Conservation (phyloP, 2,797 vertebrate species). For the Chromobotia macracanthus region DNA sequence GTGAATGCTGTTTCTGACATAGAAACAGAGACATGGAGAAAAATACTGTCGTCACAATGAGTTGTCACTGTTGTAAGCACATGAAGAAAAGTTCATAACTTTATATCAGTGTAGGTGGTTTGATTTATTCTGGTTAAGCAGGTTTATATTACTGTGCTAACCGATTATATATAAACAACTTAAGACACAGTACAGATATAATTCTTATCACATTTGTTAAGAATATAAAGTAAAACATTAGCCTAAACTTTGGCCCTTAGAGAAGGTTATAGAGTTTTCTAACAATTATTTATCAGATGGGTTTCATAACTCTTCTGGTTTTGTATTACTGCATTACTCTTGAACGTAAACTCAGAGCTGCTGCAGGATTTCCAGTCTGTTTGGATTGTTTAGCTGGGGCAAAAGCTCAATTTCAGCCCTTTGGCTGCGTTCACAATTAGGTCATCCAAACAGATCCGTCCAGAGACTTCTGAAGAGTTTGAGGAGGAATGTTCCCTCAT, state of each 20-base stretch:
- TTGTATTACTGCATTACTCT: neutral
- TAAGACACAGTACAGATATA: no score
- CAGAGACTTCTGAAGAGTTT: slow-evolving; percentile 27
- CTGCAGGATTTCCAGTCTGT: neutral
- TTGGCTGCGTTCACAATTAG: slow-evolving; percentile 49
- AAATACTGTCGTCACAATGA: neutral
- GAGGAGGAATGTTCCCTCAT: slow-evolving; percentile 1
- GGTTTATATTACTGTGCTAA: neutral
- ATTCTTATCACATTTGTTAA: neutral
- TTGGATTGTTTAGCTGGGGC: slow-evolving; percentile 19
- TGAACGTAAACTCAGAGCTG: slow-evolving; percentile 7
- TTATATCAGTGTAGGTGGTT: no score
- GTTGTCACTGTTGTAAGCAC: no score
- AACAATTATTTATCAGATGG: no score
- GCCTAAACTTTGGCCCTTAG: no score
- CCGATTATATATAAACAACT: neutral
- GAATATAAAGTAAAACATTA: no score
- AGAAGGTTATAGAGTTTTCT: no score
- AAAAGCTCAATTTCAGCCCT: slow-evolving; percentile 37
- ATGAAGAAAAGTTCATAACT: neutral
- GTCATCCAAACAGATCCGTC: slow-evolving; percentile 34
- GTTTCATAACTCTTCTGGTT: no score
- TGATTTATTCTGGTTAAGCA: no score
- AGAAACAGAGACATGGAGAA: slow-evolving; percentile 18
- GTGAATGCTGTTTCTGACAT: slow-evolving; percentile 90